Base-by-base conservation (phyloP, 2,888 invertebrate species). In the Agrochola macilenta region DNA sequence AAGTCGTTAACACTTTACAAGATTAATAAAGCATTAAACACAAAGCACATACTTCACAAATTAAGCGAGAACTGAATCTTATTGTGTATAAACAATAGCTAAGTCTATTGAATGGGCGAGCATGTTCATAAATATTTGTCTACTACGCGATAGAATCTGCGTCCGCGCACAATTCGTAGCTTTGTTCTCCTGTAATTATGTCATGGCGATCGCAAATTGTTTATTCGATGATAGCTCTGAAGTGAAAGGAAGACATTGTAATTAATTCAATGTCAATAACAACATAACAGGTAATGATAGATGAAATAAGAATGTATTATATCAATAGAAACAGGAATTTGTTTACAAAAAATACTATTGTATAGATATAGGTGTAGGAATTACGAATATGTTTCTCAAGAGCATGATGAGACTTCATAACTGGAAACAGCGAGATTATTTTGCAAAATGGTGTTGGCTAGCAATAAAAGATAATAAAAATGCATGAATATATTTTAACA, bases 141-240 rank as follows among this genome's bases (percentile, higher is more conserved):
- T 75, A 82, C n/a, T 52, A 58, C 35, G 23, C 74, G 86, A 86
- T 86, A 79, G 39, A 64, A 86, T 86, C 85, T 46, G 74, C 69
- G 85, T 60, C n/a, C 58, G 82, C 69, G 69, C 76, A 76, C 74
- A 72, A 76, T 78, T 78, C 66, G 71, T 54, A 79, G 77, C 69
- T 78, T 88, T 81, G 79, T 87, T 87, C 85, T 66, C 74, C 66
- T 64, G 74, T 83, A 88, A 82, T 89, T 78, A 89, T 88, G 87
- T 88, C 88, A 89, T 83, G 89, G 89, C 30, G 70, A 85, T 81
- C 64, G 63, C 58, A 78, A 52, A 85, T 87, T 87, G 86, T 83
- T 76, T 71, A 49, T 75, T 35, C 74, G 75, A 74, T 81, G 71
- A 79, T 78, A 71, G 72, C 20, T 73, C 7, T 30, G 26, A 46